Evolutionary conservation across 2,113 vertebrate genomes (phyloP), one percentile per base, ranked within the genome.

Genomic region (Melierax canorus): DNA sequence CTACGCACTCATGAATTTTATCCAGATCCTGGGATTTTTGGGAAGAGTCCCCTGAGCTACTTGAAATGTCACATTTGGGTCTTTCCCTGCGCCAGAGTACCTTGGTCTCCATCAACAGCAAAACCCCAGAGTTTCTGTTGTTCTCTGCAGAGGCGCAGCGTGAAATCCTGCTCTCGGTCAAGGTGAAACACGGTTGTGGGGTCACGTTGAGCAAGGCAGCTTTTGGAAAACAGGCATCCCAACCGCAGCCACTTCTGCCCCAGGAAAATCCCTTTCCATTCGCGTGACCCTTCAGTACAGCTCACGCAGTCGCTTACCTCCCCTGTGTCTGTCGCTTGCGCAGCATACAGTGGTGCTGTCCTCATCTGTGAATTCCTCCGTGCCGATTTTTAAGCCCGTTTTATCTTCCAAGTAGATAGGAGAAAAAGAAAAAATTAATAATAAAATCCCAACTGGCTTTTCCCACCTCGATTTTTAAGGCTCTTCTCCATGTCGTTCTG

Each of bases 401-500:
- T 95, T 55, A 66, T 60, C 75, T 77, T 91, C 75, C 82, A 41
- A 80, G 66, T 76, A 93, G 95, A 68, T 77, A 36, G 50, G 83
- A 76, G 63, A 30, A 43, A 62, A 97, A 86, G 26, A 73, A 53
- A 77, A 50, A 34, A 76, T 15, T 59, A 74, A 45, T 84, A 30
- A 45, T 46, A n/a, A 83, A 51, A 38, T 84, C 85, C 92, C 53
- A 76, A 76, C 32, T 76, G 82, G 62, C 78, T 92, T 93, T 64
- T 62, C 81, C 94, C 92, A 77, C 60, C 79, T 90, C 15, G 9
- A 60, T 62, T 94, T 79, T 46, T 77, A 74, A 94, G 88, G 96
- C 86, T 76, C 92, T 90, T 95, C 75, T 91, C 97, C 74, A 11
- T 55, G 75, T 93, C 73, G 60, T 88, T 89, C 93, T 51, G 96